These are phyloP conservation scores for Stomatorhinus ivindoensis DNA, from an alignment of 2,113 vertebrate genomes.

Conservation along the genomic window DNA sequence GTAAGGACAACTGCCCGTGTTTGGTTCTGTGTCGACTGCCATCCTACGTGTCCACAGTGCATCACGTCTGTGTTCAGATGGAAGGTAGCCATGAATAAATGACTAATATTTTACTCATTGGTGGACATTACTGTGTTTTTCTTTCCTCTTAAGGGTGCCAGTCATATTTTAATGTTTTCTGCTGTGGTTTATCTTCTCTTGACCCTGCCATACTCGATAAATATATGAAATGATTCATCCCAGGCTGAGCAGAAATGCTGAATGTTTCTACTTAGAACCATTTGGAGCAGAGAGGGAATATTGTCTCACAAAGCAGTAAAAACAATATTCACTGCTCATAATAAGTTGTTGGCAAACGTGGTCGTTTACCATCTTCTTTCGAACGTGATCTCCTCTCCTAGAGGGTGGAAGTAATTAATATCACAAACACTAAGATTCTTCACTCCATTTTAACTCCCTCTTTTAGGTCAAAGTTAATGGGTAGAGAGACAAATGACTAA, in stretches of 20 bases:
- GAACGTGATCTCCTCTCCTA: not conserved
- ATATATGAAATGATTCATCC: not conserved
- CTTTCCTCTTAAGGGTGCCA: not conserved
- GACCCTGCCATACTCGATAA: not conserved
- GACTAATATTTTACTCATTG: constrained; percentile 18
- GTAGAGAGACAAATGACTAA: not conserved
- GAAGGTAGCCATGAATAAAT: constrained; percentile 54
- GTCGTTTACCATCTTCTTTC: not conserved
- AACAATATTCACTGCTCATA: not conserved
- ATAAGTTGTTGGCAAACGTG: not conserved
- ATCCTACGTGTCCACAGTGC: constrained; percentile 53
- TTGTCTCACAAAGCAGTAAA: not conserved
- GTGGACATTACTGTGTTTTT: constrained; percentile 1
- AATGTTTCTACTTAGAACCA: not conserved
- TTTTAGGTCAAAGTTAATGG: not conserved
- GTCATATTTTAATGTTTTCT: not conserved
- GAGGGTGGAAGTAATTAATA: not conserved
- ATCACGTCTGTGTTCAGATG: constrained; percentile 54
- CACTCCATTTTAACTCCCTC: not conserved
- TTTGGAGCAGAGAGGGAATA: not conserved
- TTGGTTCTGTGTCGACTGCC: constrained; percentile 45
- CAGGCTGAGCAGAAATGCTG: not conserved
- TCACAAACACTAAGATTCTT: not conserved
- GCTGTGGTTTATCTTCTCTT: not conserved
- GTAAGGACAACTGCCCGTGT: constrained; percentile 49